Percentiles rank a stretch among this genome's conserved stretches.
Evolutionary conservation across 37 sponge, comb jelly and placozoan genomes (phyloP).

Genomic region (Lycopodina hypogea): DNA sequence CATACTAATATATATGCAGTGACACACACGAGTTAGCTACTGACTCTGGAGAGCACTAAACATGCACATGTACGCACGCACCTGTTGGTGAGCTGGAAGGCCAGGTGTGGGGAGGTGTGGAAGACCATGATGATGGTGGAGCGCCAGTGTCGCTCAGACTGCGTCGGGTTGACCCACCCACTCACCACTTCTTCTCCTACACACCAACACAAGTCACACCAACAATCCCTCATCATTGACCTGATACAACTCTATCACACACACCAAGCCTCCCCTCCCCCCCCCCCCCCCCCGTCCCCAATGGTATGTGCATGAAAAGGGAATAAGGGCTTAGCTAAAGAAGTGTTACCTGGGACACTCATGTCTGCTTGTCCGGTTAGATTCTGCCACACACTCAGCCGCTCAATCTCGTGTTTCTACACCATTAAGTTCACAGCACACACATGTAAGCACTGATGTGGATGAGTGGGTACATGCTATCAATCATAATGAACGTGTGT

Average conservation of each 20-base stretch:
- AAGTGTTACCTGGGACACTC: slow-evolving; percentile 26
- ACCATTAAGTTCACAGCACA: background rate
- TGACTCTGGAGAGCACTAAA: too few relatives aligned
- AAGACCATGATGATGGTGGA: slow-evolving; percentile 54
- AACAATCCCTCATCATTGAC: background rate
- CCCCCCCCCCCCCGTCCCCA: too few relatives aligned
- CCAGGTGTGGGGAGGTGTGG: slow-evolving; percentile 66
- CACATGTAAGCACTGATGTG: background rate
- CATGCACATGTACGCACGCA: too few relatives aligned
- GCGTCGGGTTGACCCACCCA: slow-evolving; percentile 55
- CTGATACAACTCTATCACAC: too few relatives aligned
- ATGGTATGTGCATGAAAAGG: too few relatives aligned
- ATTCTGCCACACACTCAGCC: slow-evolving; percentile 75
- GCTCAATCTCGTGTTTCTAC: slow-evolving; percentile 66
- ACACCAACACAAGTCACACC: background rate
- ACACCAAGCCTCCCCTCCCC: too few relatives aligned
- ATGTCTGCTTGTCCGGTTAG: slow-evolving; percentile 25
- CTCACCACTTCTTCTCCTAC: slow-evolving; percentile 61
- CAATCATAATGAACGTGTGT: background rate
- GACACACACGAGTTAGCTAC: too few relatives aligned
- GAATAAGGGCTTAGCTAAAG: too few relatives aligned
- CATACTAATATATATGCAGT: too few relatives aligned
- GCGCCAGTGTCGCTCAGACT: slow-evolving; percentile 63
- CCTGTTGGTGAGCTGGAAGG: slow-evolving; percentile 74
- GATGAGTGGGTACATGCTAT: background rate